Evolutionary conservation across 2,888 invertebrate species (phyloP).

Genomic region (Punctoribates punctum): DNA sequence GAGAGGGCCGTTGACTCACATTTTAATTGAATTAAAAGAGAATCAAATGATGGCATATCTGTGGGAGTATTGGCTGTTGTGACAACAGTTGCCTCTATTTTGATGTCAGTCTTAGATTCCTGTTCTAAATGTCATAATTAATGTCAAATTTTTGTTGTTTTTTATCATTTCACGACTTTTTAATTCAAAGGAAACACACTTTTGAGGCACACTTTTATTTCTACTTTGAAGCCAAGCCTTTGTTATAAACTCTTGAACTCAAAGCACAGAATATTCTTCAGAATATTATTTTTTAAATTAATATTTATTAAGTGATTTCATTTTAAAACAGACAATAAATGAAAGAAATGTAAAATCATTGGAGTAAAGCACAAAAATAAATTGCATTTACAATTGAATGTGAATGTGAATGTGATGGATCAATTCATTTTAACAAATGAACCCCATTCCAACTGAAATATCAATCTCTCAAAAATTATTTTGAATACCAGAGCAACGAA

Average conservation of each 20-base stretch:
- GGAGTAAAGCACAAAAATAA: no score
- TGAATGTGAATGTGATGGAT: no score
- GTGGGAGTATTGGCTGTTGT: slow-evolving; percentile 11
- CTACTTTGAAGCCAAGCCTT: not conserved
- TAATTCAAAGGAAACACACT: not conserved
- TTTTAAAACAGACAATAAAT: no score
- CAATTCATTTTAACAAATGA: no score
- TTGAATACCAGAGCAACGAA: no score
- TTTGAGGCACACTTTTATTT: not conserved
- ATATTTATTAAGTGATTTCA: no score
- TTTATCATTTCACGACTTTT: not conserved
- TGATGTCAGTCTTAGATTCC: slow-evolving; percentile 2
- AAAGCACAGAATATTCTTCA: no score
- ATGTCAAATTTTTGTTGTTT: not conserved
- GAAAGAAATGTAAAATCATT: no score
- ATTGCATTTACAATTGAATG: no score
- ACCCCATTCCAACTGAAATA: no score
- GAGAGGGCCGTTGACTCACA: slow-evolving; percentile 2
- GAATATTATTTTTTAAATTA: no score
- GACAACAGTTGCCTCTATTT: not conserved
- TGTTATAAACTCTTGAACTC: slow-evolving; percentile 15
- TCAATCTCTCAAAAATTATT: no score
- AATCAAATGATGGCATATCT: not conserved
- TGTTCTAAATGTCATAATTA: slow-evolving; percentile 25
- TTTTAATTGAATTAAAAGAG: not conserved